A percentile compares a stretch with the other conserved stretches of the same genome.
phyloP scores from a whole-genome alignment of 2,797 vertebrate genomes.

The Cossypha dichroa region DNA sequence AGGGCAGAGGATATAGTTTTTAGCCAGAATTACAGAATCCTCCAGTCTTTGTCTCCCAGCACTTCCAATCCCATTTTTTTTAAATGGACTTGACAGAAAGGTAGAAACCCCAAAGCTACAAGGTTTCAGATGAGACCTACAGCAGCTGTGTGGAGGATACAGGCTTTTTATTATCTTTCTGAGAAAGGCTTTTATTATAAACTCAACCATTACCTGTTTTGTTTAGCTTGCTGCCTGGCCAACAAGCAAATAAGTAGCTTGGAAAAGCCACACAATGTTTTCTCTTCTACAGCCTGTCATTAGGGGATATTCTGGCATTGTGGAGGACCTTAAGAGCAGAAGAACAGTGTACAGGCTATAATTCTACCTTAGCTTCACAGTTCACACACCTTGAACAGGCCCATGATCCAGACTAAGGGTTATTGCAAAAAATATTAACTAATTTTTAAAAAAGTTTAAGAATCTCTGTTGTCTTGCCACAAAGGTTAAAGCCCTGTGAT shows the following conservation, averaged over 20 bases:
- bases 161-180: not conserved
- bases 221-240: constrained; percentile 16
- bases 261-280: not conserved
- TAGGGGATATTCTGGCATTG: not conserved
- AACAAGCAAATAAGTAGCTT: not conserved
- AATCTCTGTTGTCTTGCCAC: not conserved
- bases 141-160: not conserved
- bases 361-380: not conserved
- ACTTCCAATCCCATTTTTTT: not conserved
- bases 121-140: not conserved
- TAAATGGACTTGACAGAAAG: not conserved
- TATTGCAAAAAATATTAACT: not conserved
- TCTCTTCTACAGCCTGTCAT: not conserved
- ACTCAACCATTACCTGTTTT: constrained; percentile 8
- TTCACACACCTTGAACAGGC: not conserved
- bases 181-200: not conserved
- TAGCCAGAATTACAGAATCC: not conserved
- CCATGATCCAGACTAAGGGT: not conserved
- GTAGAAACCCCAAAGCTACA: not conserved
- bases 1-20: not conserved
- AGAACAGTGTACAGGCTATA: not conserved
- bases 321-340: not conserved
- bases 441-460: not conserved
- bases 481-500: not conserved
- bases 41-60: not conserved